These are phyloP conservation scores for Brachyhypopomus occidentalis DNA, from an alignment of 2,113 vertebrate species.

Conservation along the genomic window DNA sequence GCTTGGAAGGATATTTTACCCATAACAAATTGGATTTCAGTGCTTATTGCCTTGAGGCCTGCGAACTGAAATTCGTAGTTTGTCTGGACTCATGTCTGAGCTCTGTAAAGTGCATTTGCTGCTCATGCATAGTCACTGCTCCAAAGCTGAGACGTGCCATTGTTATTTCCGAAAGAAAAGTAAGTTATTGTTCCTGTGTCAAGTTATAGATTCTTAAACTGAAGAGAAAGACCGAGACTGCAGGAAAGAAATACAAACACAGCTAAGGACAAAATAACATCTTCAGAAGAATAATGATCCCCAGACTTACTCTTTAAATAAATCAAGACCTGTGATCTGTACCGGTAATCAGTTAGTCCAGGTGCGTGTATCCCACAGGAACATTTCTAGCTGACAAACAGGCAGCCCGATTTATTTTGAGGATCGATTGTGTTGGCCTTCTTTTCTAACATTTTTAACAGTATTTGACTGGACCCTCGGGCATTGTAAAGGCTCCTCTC, in stretches of 20 bases:
- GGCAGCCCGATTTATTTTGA: constrained; percentile 16
- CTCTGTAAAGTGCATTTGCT: constrained; percentile 5
- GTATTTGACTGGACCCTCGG: constrained; percentile 32
- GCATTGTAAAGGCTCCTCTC: constrained; percentile 51
- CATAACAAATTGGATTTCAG: constrained; percentile 31
- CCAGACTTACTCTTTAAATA: constrained; percentile 32
- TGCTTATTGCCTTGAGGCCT: constrained; percentile 16
- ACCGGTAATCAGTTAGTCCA: constrained; percentile 36
- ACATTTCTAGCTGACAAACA: constrained; percentile 33
- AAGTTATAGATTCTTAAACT: constrained; percentile 41
- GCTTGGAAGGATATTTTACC: constrained; percentile 31
- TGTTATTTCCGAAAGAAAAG: constrained; percentile 43
- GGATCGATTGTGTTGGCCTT: constrained; percentile 45
- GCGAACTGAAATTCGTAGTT: constrained; percentile 8
- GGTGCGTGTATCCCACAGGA: constrained; percentile 19
- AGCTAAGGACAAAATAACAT: constrained; percentile 44
- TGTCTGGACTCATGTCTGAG: constrained; percentile 33
- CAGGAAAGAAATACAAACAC: constrained; percentile 45
- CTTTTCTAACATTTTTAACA: constrained; percentile 35
- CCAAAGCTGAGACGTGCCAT: neutral
- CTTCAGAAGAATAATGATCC: constrained; percentile 41
- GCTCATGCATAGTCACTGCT: constrained; percentile 27
- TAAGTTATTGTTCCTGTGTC: constrained; percentile 36
- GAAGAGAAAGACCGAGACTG: constrained; percentile 24
- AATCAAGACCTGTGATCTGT: constrained; percentile 34